Conservation (phyloP, 2,113 vertebrate genomes). For the Grammomys surdaster region DNA sequence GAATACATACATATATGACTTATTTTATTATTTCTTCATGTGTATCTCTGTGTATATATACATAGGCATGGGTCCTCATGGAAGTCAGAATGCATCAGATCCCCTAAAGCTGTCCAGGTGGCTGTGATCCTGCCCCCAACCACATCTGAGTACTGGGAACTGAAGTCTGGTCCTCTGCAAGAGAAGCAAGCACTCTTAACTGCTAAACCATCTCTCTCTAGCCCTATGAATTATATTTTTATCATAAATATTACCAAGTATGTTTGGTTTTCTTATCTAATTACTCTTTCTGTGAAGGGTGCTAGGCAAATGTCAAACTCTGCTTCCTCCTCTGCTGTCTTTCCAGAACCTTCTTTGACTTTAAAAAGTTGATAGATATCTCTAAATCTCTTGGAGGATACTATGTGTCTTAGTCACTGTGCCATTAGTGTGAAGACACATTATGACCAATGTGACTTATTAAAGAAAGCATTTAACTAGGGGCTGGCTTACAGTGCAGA, state of each 20-base stretch:
- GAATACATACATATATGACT: neutral
- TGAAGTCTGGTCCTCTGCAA: neutral
- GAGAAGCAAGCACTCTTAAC: neutral
- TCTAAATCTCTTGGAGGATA: neutral
- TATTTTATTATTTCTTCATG: neutral
- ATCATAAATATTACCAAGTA: constrained; percentile 28
- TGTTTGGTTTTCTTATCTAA: constrained; percentile 2
- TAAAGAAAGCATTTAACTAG: neutral
- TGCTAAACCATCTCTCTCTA: neutral
- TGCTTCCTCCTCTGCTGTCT: constrained; percentile 11
- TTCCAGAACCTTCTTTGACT: neutral
- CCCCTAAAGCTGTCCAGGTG: neutral
- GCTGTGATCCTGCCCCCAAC: neutral
- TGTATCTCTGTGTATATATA: neutral
- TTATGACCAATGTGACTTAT: neutral
- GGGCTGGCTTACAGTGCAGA: neutral
- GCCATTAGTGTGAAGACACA: neutral
- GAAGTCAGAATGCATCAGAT: neutral
- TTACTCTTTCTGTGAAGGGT: constrained; percentile 34
- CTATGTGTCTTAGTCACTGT: neutral
- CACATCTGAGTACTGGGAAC: neutral
- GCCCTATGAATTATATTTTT: neutral
- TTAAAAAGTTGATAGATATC: neutral
- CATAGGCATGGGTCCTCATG: neutral
- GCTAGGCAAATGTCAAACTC: neutral